Evolutionary conservation across 2,888 invertebrate genomes (phyloP).

Genomic region (Sphinx pinastri): DNA sequence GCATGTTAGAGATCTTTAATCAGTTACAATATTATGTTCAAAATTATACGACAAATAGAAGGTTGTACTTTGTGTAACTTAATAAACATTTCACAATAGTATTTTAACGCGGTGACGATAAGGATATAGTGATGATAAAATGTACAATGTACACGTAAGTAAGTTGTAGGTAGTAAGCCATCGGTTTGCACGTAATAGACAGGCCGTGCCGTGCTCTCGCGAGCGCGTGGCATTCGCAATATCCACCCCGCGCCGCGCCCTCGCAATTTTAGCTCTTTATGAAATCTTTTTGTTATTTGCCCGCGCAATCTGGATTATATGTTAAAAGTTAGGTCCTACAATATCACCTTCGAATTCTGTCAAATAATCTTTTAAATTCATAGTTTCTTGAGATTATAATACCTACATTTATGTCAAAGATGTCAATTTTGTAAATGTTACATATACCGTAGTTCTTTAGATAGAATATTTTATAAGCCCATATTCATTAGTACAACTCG

Average conservation of each 20-base stretch:
- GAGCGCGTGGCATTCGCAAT: constrained; percentile 17
- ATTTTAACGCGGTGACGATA: neutral
- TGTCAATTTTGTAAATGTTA: no score
- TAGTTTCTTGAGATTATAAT: neutral
- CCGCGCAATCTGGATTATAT: constrained; percentile 14
- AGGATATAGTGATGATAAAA: neutral
- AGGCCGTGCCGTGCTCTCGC: neutral
- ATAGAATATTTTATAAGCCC: no score
- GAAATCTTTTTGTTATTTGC: constrained; percentile 22
- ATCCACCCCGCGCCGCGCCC: constrained; percentile 3
- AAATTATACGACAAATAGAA: no score
- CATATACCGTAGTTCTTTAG: no score
- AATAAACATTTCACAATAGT: neutral
- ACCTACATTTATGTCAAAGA: no score
- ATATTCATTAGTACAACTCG: neutral
- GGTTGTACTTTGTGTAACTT: no score
- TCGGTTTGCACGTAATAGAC: constrained; percentile 5
- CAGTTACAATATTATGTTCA: no score
- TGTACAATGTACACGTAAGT: constrained; percentile 28
- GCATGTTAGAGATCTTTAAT: no score
- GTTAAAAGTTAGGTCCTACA: constrained; percentile 1
- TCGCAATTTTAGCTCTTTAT: constrained; percentile 21
- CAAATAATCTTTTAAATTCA: neutral
- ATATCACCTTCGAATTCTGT: neutral
- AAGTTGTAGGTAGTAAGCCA: neutral